Evolutionary conservation across 2,797 vertebrate genomes (phyloP), one percentile per base, ranked within the genome.

Genomic region (Periparus ater): DNA sequence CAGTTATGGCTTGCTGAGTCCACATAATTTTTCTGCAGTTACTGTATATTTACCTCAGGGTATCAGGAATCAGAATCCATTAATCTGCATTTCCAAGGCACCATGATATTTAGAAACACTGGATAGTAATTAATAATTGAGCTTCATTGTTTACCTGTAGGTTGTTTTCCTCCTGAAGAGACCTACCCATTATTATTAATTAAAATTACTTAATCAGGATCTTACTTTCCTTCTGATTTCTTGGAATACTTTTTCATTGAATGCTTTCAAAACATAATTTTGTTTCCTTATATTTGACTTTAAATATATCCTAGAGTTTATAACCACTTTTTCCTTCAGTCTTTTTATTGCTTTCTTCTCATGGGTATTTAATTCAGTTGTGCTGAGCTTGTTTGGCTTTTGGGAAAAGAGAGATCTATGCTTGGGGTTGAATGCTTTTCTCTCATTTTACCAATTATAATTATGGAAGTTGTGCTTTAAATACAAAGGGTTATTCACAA

Each of bases 11-110:
- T 92, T 78, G 1, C 82, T 62, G 63, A 82, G 81, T 75, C 81
- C 91, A 81, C 62, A 30, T 32, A 19, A 48, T 75, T 86, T 66
- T 78, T 32, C 55, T 26, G 54, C 70, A 73, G 76, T 82, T 91
- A 40, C 40, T 91, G 44, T 55, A 45, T 51, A 13, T 92, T 91
- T 95, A 83, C 93, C 70, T 88, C 53, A 4, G 54, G 55, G 76
- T 55, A 88, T 25, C 44, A 42, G 45, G 57, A 68, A 89, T 44
- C 55, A 81, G 66, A 81, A 76, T 53, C 84, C 75, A 38, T 67
- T 67, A 87, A 76, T 77, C 68, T 89, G 48, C 55, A 76, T 95
- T 95, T 90, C 38, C 66, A 60, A 78, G 81, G 60, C 63, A 85
- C 53, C 26, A 6, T 48, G 25, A 14, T 71, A 71, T 71, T 91